A percentile compares a stretch with the other conserved stretches of the same genome.
These are phyloP conservation scores for Euura lappo DNA, from an alignment of 1,140 invertebrate species.

Conservation along the genomic window DNA sequence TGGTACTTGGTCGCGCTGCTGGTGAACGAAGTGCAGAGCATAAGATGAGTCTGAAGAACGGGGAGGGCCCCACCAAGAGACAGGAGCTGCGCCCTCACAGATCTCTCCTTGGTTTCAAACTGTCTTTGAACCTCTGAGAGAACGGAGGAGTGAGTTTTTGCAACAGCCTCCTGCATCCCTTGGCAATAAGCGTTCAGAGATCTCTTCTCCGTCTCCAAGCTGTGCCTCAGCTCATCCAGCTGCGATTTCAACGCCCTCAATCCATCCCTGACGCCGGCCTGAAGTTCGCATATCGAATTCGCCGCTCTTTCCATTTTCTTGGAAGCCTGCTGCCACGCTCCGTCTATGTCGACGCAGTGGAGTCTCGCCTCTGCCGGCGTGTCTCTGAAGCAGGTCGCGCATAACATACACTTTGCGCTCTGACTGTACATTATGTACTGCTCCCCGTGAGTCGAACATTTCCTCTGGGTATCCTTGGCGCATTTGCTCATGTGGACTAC, in stretches of 20 bases:
- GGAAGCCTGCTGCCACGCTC: constrained; percentile 71
- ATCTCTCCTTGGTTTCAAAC: constrained; percentile 71
- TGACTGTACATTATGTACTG: constrained; percentile 77
- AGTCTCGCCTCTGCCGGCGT: constrained; percentile 67
- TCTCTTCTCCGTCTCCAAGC: constrained; percentile 71
- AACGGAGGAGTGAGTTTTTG: constrained; percentile 69
- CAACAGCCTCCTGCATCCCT: constrained; percentile 70
- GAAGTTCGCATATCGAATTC: constrained; percentile 65
- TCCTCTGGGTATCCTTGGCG: constrained; percentile 69
- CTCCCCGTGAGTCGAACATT: constrained; percentile 72
- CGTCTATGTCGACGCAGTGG: constrained; percentile 76
- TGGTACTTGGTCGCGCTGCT: constrained; percentile 74
- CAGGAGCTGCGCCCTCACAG: constrained; percentile 66
- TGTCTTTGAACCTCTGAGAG: constrained; percentile 72
- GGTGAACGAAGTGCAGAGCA: constrained; percentile 72
- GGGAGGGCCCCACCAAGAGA: constrained; percentile 68
- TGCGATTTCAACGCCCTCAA: constrained; percentile 70
- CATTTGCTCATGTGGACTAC: constrained; percentile 75
- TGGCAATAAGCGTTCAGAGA: constrained; percentile 71
- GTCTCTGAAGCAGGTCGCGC: constrained; percentile 75
- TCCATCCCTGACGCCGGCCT: constrained; percentile 69
- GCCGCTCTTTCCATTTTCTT: constrained; percentile 70
- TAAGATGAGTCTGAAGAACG: constrained; percentile 70
- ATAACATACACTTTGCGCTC: constrained; percentile 71
- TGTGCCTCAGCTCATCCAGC: constrained; percentile 69